Evolutionary conservation across 2,888 invertebrate genomes (phyloP).

Genomic region (Leucophora obtusa): DNA sequence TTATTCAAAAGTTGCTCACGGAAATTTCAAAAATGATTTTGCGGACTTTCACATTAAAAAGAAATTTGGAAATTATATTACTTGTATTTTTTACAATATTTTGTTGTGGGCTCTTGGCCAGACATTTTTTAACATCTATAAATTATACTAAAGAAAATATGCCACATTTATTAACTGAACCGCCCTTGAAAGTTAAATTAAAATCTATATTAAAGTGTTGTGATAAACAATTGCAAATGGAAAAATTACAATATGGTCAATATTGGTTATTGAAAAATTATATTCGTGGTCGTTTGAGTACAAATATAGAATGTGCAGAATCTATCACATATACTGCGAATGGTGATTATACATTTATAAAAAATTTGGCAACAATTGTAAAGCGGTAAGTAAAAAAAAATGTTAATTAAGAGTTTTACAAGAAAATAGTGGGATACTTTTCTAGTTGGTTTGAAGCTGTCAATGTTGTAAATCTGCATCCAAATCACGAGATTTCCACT

Average conservation of each 20-base stretch:
- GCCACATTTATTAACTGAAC: not conserved
- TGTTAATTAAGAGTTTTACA: no score
- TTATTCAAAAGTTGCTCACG: not conserved
- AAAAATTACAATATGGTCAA: conserved; percentile 71
- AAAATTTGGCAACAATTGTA: conserved; percentile 82
- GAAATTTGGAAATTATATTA: not conserved
- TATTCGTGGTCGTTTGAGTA: conserved; percentile 79
- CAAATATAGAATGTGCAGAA: conserved; percentile 80
- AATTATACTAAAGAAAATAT: not conserved
- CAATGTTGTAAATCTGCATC: no score
- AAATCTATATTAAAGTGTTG: conserved; percentile 69
- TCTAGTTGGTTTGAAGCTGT: no score
- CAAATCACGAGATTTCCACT: no score
- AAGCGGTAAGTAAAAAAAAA: conserved; percentile 76
- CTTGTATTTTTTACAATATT: not conserved
- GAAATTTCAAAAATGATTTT: not conserved
- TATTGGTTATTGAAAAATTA: conserved; percentile 83
- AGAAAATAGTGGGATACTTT: no score
- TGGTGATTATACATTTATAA: conserved; percentile 84
- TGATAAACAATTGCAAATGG: conserved; percentile 66
- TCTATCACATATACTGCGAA: conserved; percentile 85
- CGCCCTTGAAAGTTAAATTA: conserved; percentile 54
- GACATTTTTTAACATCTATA: not conserved
- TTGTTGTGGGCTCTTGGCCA: not conserved
- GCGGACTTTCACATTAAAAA: not conserved